Conservation (phyloP, 2,888 invertebrate species). For the Neoascia interrupta region DNA sequence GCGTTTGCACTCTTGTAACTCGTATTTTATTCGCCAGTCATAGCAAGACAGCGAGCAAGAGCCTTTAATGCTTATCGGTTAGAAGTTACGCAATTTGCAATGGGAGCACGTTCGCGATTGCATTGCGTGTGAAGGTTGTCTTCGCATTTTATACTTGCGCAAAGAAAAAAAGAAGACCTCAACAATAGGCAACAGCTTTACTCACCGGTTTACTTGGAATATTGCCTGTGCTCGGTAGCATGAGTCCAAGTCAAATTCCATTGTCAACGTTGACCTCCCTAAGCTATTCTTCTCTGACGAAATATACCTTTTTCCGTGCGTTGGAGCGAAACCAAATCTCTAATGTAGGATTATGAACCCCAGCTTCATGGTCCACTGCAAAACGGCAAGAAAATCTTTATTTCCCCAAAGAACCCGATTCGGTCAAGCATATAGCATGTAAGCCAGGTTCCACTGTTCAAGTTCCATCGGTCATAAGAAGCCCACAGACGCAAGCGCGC, state of each 20-base stretch:
- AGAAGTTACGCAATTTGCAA: conserved; percentile 40
- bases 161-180: conserved; percentile 20
- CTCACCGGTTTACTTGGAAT: conserved; percentile 4
- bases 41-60: neutral
- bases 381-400: conserved; percentile 13
- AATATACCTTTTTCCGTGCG: conserved; percentile 29
- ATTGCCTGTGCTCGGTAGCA: no score
- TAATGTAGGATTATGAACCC: conserved; percentile 45
- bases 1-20: neutral
- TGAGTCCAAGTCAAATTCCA: no score
- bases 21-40: conserved; percentile 2
- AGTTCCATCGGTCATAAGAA: conserved; percentile 39
- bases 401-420: conserved; percentile 24
- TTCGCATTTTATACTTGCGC: conserved; percentile 22
- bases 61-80: conserved; percentile 32
- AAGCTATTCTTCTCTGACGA: conserved; percentile 25
- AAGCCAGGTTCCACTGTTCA: neutral
- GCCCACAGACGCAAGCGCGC: conserved; percentile 39
- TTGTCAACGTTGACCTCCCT: conserved; percentile 54
- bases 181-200: neutral
- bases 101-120: conserved; percentile 46
- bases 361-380: conserved; percentile 51
- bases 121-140: conserved; percentile 56
- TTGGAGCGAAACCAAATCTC: conserved; percentile 26
- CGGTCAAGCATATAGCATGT: neutral